Conservation (phyloP, 2,113 vertebrate species). For the Amia ocellicauda region DNA sequence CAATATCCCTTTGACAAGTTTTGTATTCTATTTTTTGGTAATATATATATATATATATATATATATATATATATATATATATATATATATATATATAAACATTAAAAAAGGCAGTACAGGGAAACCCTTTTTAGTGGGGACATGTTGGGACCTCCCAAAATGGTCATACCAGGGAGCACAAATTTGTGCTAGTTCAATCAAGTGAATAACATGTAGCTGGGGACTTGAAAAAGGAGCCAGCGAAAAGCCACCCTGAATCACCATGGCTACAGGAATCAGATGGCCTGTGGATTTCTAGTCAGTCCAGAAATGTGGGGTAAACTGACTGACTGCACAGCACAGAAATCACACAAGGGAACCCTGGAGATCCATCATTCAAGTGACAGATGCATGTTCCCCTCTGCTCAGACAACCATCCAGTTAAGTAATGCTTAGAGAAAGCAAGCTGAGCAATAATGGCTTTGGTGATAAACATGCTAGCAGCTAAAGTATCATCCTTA, state of each 20-base stretch:
- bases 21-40: too few relatives aligned
- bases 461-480: constrained; percentile 13
- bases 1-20: too few relatives aligned
- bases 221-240: constrained; percentile 34
- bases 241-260: constrained; percentile 64
- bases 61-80: constrained; percentile 24
- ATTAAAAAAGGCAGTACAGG: constrained; percentile 33
- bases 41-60: constrained; percentile 12
- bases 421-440: constrained; percentile 39
- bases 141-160: constrained; percentile 41
- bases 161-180: constrained; percentile 24
- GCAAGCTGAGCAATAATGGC: constrained; percentile 42
- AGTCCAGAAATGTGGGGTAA: constrained; percentile 45
- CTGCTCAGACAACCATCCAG: constrained; percentile 41
- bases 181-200: constrained; percentile 56
- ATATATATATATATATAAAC: constrained; percentile 29
- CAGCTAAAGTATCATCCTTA: too few relatives aligned
- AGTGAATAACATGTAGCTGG: constrained; percentile 48
- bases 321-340: constrained; percentile 63
- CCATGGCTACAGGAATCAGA: constrained; percentile 74
- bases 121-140: constrained; percentile 54
- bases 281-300: constrained; percentile 54
- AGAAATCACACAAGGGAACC: constrained; percentile 54
- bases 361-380: constrained; percentile 60
- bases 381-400: constrained; percentile 45